A percentile compares a stretch with the other conserved stretches of the same genome.
phyloP scores from a whole-genome alignment of 92 coral and sea anemone genomes.

The Micromussa lordhowensis region DNA sequence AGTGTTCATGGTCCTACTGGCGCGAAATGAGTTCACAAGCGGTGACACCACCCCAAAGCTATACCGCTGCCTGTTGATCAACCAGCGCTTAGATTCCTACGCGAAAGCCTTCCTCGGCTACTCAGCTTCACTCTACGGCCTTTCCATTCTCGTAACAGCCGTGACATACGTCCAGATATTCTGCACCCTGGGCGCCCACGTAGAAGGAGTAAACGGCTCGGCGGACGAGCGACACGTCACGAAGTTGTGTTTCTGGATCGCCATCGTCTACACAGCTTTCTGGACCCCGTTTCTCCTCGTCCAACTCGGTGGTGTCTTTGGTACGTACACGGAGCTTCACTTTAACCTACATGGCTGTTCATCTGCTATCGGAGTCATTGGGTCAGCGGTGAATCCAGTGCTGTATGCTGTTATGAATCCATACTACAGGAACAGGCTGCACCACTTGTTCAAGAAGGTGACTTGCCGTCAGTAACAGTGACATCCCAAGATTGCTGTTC shows the following conservation, averaged over 20 bases:
- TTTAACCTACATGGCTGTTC: slow-evolving; percentile 96
- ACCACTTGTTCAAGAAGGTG: slow-evolving; percentile 22
- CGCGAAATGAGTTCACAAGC: slow-evolving; percentile 70
- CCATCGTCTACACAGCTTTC: slow-evolving; percentile 82
- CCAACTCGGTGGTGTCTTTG: slow-evolving; percentile 86
- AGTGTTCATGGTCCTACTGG: slow-evolving; percentile 70
- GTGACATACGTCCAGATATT: slow-evolving; percentile 61
- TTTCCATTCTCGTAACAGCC: slow-evolving; percentile 74
- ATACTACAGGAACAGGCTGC: slow-evolving; percentile 58
- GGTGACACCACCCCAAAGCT: slow-evolving; percentile 77
- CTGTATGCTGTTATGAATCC: slow-evolving; percentile 84
- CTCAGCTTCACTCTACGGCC: slow-evolving; percentile 80
- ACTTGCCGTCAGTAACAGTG: not conserved
- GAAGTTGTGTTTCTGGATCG: slow-evolving; percentile 84
- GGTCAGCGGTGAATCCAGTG: slow-evolving; percentile 85
- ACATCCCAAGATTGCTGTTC: not conserved
- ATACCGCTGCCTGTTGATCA: slow-evolving; percentile 88
- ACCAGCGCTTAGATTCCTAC: slow-evolving; percentile 73
- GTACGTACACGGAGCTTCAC: slow-evolving; percentile 81
- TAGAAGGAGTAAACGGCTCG: slow-evolving; percentile 74
- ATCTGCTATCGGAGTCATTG: slow-evolving; percentile 92
- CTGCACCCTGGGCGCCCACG: slow-evolving; percentile 50
- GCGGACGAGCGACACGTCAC: slow-evolving; percentile 83
- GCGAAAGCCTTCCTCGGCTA: slow-evolving; percentile 80
- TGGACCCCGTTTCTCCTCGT: slow-evolving; percentile 95